Evolutionary conservation across 2,888 invertebrate species (phyloP), one percentile per base, ranked within the genome.

Genomic region (Baccha elongata): DNA sequence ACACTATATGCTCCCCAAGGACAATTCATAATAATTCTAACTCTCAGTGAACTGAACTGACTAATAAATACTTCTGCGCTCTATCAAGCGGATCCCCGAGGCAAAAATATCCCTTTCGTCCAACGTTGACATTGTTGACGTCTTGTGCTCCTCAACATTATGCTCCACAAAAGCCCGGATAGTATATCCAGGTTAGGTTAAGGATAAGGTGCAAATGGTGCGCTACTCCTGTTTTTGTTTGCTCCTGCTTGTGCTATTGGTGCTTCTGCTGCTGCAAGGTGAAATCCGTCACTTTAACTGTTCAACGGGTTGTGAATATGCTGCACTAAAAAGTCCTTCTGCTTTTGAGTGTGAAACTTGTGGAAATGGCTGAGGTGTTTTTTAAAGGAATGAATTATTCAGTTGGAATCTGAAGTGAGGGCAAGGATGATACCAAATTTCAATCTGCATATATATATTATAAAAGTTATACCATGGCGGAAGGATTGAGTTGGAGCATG

Each of bases 11-110:
- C 2, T 32, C 29, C 44, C 69, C 23, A 42, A 62, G 53, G 23
- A 46, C 37, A 11, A 67, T 68, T 74, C 68, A 53, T 15, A 58
- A 58, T 46, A 53, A 60, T 46, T 60, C 60, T 17, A 62, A 60
- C 53, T 78, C 50, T 29, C 58, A 13, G 52, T 29, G 58, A 75
- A 64, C 69, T 29, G 58, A 75, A 64, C 69, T 65, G 17, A 69
- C 69, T 80, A 65, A 75, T 80, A 81, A 75, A 81, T 81, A 71
- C 76, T 81, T 35, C 13, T 23, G 52, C 13, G 76, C 29, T 76
- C 65, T 48, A 60, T 71, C 60, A 76, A 53, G 44, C 32, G 19
- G 71, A 67, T 65, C 81, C 52, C 40, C 13, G 44, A 11, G 76
- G 76, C 65, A 76, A 65, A 81, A 76, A 60, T 53, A 76, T 67